Conservation (phyloP, 1,140 invertebrate genomes). For the Drosophila watanabei region DNA sequence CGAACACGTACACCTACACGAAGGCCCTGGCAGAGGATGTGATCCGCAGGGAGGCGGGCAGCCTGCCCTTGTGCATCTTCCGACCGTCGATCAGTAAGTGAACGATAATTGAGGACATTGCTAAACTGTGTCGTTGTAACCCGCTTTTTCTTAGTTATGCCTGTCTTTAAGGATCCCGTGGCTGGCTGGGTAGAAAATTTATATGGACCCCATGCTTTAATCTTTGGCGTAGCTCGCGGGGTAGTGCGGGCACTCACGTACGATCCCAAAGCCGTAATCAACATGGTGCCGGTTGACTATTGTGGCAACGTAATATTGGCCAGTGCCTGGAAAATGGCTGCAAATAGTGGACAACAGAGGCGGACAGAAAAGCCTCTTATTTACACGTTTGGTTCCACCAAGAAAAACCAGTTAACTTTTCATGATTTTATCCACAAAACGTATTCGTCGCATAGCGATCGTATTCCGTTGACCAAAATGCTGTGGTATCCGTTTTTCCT, state of each 20-base stretch:
- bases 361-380: conserved; percentile 85
- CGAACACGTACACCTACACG: conserved; percentile 94
- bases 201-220: conserved; percentile 93
- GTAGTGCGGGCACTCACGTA: conserved; percentile 89
- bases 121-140: not conserved
- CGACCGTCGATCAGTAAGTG: conserved; percentile 90
- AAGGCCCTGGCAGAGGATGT: conserved; percentile 93
- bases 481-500: conserved; percentile 86
- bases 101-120: conserved; percentile 62
- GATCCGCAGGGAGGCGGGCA: conserved; percentile 87
- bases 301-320: conserved; percentile 91
- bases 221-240: conserved; percentile 90
- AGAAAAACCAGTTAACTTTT: conserved; percentile 89
- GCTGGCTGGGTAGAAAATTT: conserved; percentile 95
- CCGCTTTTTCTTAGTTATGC: conserved; percentile 89
- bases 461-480: conserved; percentile 73
- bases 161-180: conserved; percentile 91
- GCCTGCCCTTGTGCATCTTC: conserved; percentile 90
- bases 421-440: conserved; percentile 85
- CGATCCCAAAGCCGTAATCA: conserved; percentile 81
- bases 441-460: conserved; percentile 43
- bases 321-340: conserved; percentile 89
- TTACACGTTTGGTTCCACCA: conserved; percentile 90
- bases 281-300: conserved; percentile 93
- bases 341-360: not conserved